phyloP scores from a whole-genome alignment of 2,888 invertebrate species.

The Allacma fusca region DNA sequence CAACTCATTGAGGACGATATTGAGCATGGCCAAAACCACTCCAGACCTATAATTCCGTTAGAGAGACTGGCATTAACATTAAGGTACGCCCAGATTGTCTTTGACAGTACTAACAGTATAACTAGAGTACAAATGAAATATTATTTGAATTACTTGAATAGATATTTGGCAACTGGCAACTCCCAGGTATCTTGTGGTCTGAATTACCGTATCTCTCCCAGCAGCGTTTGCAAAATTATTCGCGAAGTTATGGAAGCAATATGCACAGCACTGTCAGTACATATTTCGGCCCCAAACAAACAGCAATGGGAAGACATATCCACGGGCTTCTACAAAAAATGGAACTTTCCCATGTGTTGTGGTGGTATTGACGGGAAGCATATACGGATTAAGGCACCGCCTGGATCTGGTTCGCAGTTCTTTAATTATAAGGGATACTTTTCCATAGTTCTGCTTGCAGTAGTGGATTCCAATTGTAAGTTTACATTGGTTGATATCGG shows the following conservation, averaged over 20 bases:
- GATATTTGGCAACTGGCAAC: slow-evolving; percentile 30
- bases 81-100: not conserved
- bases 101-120: not conserved
- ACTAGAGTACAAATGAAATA: no score
- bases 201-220: no score
- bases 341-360: slow-evolving; percentile 49
- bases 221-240: no score
- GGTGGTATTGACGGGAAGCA: slow-evolving; percentile 59
- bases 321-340: no score
- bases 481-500: slow-evolving; percentile 51
- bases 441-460: slow-evolving; percentile 45
- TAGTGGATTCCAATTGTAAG: slow-evolving; percentile 43
- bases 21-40: slow-evolving; percentile 12
- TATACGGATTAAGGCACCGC: slow-evolving; percentile 50
- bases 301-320: not conserved
- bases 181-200: no score
- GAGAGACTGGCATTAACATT: slow-evolving; percentile 13
- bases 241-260: no score
- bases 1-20: not conserved
- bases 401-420: slow-evolving; percentile 50
- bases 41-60: not conserved
- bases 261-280: slow-evolving; percentile 4
- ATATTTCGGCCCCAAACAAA: not conserved
- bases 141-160: not conserved
- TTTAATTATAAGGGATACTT: slow-evolving; percentile 56